A percentile compares a stretch with the other conserved stretches of the same genome.
Conservation (phyloP, 1,140 invertebrate species). For the Hestina assimilis region DNA sequence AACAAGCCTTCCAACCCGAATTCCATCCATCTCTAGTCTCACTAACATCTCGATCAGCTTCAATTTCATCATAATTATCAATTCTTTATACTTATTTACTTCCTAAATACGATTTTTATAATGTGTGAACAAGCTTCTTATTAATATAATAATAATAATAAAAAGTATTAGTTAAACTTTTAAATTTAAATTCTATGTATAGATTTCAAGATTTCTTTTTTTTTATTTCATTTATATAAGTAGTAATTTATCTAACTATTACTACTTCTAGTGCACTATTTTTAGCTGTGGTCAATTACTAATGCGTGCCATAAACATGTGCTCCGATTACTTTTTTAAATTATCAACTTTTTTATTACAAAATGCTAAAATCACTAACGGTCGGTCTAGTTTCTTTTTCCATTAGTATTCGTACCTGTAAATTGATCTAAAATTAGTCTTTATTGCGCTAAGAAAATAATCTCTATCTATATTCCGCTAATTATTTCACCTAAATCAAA, state of each 20-base stretch:
- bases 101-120: slow-evolving; percentile 75
- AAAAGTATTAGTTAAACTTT: slow-evolving; percentile 77
- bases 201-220: slow-evolving; percentile 74
- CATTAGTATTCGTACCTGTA: slow-evolving; percentile 12
- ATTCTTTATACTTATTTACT: slow-evolving; percentile 61
- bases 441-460: slow-evolving; percentile 29
- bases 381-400: slow-evolving; percentile 18
- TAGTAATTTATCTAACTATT: slow-evolving; percentile 75
- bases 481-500: slow-evolving; percentile 19
- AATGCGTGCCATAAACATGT: slow-evolving; percentile 49
- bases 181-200: slow-evolving; percentile 76
- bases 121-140: slow-evolving; percentile 78
- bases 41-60: slow-evolving; percentile 48
- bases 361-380: slow-evolving; percentile 23
- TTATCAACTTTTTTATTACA: slow-evolving; percentile 24
- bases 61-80: slow-evolving; percentile 40
- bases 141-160: slow-evolving; percentile 74
- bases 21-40: slow-evolving; percentile 45
- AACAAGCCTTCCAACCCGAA: slow-evolving; percentile 44
- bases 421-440: slow-evolving; percentile 31
- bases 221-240: slow-evolving; percentile 67
- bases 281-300: slow-evolving; percentile 75
- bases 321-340: slow-evolving; percentile 38
- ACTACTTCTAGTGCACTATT: slow-evolving; percentile 73
- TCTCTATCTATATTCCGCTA: slow-evolving; percentile 15